Evolutionary conservation across 2,113 vertebrate genomes (phyloP).

Genomic region (Podocnemis expansa): DNA sequence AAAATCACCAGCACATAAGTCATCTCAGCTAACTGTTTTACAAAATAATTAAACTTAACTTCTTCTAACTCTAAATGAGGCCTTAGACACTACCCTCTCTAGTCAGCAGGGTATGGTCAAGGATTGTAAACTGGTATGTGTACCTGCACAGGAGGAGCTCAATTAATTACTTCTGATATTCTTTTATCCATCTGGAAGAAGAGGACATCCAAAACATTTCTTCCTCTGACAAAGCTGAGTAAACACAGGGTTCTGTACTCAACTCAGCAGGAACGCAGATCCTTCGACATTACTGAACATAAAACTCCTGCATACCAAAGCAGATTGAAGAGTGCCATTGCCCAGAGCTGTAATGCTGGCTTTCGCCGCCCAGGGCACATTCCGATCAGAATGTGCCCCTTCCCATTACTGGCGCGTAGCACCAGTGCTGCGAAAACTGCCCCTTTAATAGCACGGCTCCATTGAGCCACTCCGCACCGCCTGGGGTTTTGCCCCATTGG

Average conservation of each 20-base stretch:
- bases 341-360: too few relatives aligned
- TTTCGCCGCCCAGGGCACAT: too few relatives aligned
- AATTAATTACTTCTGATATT: background rate
- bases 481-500: too few relatives aligned
- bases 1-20: background rate
- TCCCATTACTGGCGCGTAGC: too few relatives aligned
- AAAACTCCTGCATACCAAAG: background rate
- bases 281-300: background rate
- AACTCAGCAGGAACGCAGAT: slow-evolving; percentile 51
- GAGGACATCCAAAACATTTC: slow-evolving; percentile 50
- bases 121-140: background rate
- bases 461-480: too few relatives aligned
- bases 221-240: slow-evolving; percentile 41
- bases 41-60: background rate
- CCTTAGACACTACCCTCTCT: background rate
- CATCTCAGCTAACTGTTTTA: background rate
- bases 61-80: background rate
- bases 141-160: background rate
- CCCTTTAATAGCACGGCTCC: too few relatives aligned
- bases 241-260: slow-evolving; percentile 15
- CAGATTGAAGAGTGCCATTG: background rate
- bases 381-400: too few relatives aligned
- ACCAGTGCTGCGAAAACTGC: too few relatives aligned
- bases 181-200: background rate
- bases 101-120: background rate